Evolutionary conservation across 2,888 invertebrate genomes (phyloP).

Genomic region (Meiosimyza platycephala): DNA sequence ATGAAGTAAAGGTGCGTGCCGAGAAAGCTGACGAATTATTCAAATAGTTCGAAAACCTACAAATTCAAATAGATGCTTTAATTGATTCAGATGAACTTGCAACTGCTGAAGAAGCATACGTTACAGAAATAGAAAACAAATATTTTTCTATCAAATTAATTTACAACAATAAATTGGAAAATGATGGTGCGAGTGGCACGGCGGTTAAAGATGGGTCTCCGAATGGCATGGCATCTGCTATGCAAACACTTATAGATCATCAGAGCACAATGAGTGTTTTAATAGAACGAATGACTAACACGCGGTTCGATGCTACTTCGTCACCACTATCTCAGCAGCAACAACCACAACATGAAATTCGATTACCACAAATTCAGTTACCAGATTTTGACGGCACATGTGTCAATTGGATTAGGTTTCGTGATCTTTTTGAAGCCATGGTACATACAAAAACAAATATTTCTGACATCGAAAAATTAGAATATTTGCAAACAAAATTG

Average conservation of each 20-base stretch:
- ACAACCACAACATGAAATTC: constrained; percentile 20
- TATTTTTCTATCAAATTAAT: no score
- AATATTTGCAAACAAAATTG: constrained; percentile 39
- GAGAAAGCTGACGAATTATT: no score
- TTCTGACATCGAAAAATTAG: constrained; percentile 38
- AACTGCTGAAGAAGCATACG: no score
- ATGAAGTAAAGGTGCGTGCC: no score
- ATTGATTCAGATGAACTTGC: no score
- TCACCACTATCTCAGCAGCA: neutral
- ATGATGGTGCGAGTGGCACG: no score
- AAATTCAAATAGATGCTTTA: no score
- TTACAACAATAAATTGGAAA: no score
- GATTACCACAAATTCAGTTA: constrained; percentile 40
- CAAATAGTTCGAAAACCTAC: no score
- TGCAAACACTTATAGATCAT: neutral
- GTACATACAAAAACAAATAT: constrained; percentile 36
- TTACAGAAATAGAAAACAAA: no score
- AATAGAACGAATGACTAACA: neutral
- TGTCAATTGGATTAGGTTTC: constrained; percentile 38
- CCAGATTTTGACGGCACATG: constrained; percentile 33
- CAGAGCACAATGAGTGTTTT: constrained; percentile 6
- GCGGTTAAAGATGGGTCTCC: neutral
- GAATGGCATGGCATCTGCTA: neutral
- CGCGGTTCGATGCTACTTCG: neutral
- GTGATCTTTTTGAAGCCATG: constrained; percentile 38